Conservation (phyloP, 2,113 vertebrate species). For the Oncorhynchus gorbuscha region DNA sequence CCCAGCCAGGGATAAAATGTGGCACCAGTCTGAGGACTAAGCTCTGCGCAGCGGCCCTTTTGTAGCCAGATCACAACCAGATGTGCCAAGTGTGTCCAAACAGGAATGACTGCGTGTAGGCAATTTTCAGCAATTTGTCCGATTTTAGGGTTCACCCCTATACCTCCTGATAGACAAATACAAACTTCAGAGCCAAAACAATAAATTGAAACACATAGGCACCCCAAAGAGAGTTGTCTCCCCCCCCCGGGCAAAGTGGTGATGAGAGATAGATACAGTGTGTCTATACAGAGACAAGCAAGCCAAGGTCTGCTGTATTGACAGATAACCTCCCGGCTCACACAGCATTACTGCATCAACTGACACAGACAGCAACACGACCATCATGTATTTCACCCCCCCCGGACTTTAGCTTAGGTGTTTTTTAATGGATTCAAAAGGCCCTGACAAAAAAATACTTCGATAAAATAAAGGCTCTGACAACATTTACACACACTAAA, state of each 20-base stretch:
- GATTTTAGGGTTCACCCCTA: slow-evolving; percentile 68
- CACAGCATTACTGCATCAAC: slow-evolving; percentile 44
- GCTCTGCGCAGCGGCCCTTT: slow-evolving; percentile 50
- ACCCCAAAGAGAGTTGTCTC: slow-evolving; percentile 38
- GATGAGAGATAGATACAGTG: slow-evolving; percentile 55
- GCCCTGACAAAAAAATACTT: slow-evolving; percentile 16
- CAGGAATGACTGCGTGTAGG: slow-evolving; percentile 76
- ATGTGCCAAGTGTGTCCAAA: slow-evolving; percentile 78
- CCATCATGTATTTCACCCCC: slow-evolving; percentile 29
- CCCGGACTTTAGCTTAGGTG: neutral
- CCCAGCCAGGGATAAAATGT: slow-evolving; percentile 54
- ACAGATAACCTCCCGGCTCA: slow-evolving; percentile 58
- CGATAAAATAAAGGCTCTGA: slow-evolving; percentile 2
- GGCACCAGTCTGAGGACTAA: slow-evolving; percentile 61
- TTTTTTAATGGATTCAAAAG: slow-evolving; percentile 32
- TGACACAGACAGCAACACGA: slow-evolving; percentile 26
- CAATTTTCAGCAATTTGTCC: slow-evolving; percentile 85
- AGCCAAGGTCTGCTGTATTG: slow-evolving; percentile 56
- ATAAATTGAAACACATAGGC: slow-evolving; percentile 50
- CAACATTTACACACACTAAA: slow-evolving; percentile 50
- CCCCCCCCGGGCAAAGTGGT: slow-evolving; percentile 43
- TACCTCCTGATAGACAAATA: slow-evolving; percentile 71
- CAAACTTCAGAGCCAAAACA: slow-evolving; percentile 51
- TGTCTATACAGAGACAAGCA: slow-evolving; percentile 48
- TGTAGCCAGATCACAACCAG: slow-evolving; percentile 79